Base-by-base conservation (phyloP, 2,888 invertebrate genomes). In the Chrysina gloriosa region DNA sequence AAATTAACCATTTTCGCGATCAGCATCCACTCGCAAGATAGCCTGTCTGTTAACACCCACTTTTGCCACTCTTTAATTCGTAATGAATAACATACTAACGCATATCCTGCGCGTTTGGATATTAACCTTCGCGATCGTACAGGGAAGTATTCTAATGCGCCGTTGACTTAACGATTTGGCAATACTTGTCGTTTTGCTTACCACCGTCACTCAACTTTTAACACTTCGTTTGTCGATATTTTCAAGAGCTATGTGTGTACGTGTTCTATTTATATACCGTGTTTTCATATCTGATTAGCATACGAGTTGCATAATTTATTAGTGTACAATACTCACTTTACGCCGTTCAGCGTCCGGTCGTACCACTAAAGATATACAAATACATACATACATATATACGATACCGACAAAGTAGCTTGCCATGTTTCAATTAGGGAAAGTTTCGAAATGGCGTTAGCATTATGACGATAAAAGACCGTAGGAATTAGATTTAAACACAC, bases 351-450 rank as follows among this genome's bases (percentile, higher is more conserved):
- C 27, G 58, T 61, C 25, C 58, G 42, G 42, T 19, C 42, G 45
- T 61, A 42, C 42, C 42, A 61, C 58, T 61, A 61, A 61, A 61
- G 58, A 61, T 61, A 61, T 45, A 61, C 45, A 42, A 61, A 42
- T 61, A 42, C 29, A 27, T 36, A 61, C 3, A 19, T n/a, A n/a
- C n/a, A n/a, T n/a, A n/a, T n/a, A n/a, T n/a, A 34, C 27, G 42
- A 42, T 42, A 61, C 45, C 58, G 58, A 61, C 58, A 61, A 61
- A 61, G 58, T 42, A 16, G 19, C 45, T 61, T 29, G 58, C 58
- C 27, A 61, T 61, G 58, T 42, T 61, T 61, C 58, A 61, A 61
- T 61, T 61, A 61, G 58, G 58, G 42, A 61, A 61, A 61, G 42
- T 61, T 61, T 61, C 58, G 42, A 61, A 61, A 52, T 31, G 14